Evolutionary conservation across 2,113 vertebrate species (phyloP), one percentile per base, ranked within the genome.

Genomic region (Pollachius pollachius): DNA sequence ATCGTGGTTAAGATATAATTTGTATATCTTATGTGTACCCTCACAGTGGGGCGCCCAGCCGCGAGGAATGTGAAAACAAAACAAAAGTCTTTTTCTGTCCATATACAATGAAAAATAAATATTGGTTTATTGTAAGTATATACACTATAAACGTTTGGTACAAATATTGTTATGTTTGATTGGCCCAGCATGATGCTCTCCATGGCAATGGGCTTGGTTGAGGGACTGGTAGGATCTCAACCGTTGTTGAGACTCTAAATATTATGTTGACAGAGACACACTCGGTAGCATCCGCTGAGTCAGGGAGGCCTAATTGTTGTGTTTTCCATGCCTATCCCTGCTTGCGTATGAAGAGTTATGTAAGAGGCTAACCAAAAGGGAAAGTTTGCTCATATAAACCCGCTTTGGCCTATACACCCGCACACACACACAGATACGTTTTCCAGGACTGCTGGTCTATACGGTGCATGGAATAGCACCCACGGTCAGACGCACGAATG

Each of bases 271-370:
- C 69, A 74, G 48, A 66, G 48, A 66, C 65, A 57, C 37, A 21
- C n/a, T 74, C 59, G 48, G 60, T 8, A 63, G 71, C 82, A 79
- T 76, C 60, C 71, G 79, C 67, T 88, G 84, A 83, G 79, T 87
- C 85, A 85, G 57, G 81, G 34, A 78, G 80, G 76, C 79, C 69
- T 71, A 81, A 88, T 74, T 81, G 73, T 64, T 83, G 89, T 79
- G 79, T 85, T 74, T 73, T 76, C 81, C 74, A 2, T 67, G 69
- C 71, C 79, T 76, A 77, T 65, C 76, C 82, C 70, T 69, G 80
- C 66, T 0, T 83, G 65, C 71, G 74, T 73, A 75, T 69, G 48
- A 19, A 52, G 27, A 74, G 77, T 88, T 90, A 87, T 74, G 82
- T 87, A 86, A 87, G 73, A 62, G 5, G 16, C 3, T 64, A 62